These are phyloP conservation scores for Emys orbicularis DNA, from an alignment of 2,797 vertebrate species.

Conservation along the genomic window DNA sequence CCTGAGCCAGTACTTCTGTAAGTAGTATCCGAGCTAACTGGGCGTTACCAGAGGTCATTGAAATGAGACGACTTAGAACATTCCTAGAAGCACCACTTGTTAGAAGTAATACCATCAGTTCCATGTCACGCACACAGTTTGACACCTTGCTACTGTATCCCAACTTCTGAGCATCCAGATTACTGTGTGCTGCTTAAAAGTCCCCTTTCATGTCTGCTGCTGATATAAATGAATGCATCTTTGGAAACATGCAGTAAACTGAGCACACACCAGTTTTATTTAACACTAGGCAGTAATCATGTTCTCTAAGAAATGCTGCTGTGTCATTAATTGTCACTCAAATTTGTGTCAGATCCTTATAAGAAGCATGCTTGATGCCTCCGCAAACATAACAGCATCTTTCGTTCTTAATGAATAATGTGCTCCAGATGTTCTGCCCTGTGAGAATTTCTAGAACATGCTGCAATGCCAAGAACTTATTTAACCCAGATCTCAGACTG, in stretches of 20 bases:
- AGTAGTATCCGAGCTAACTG: neutral
- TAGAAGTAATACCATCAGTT: conserved; percentile 10
- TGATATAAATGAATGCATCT: neutral
- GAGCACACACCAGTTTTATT: conserved; percentile 52
- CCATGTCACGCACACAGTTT: neutral
- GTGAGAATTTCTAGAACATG: conserved; percentile 65
- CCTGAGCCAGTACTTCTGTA: neutral
- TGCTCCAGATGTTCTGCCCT: conserved; percentile 65
- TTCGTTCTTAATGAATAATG: conserved; percentile 65
- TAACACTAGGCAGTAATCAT: conserved; percentile 50
- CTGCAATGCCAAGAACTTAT: conserved; percentile 65
- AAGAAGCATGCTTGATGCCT: conserved; percentile 60
- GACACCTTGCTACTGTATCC: conserved; percentile 48
- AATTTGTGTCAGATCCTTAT: conserved; percentile 68
- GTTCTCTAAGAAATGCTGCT: conserved; percentile 59
- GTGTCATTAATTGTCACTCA: conserved; percentile 57
- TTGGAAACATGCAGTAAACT: conserved; percentile 41
- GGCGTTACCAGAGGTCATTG: neutral
- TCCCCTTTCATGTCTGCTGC: neutral
- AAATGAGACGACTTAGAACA: neutral
- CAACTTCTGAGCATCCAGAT: neutral
- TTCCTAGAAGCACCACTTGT: neutral
- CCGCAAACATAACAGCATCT: conserved; percentile 67
- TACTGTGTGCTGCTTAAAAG: conserved; percentile 6
- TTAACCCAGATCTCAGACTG: conserved; percentile 76